Conservation (phyloP, 2,888 invertebrate genomes). For the Acanthosoma haemorrhoidale region DNA sequence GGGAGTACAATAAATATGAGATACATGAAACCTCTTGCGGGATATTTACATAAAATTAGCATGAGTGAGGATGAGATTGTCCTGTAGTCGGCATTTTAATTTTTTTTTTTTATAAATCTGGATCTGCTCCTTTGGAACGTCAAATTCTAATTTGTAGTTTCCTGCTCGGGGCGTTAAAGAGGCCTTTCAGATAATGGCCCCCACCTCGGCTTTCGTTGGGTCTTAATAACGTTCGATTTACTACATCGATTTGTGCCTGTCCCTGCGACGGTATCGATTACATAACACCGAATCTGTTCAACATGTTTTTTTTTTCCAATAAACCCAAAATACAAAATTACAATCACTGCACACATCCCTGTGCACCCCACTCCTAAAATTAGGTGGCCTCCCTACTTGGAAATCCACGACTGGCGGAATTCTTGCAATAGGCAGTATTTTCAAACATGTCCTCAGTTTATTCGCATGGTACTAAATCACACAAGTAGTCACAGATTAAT, state of each 20-base stretch:
- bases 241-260: not conserved
- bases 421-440: too few relatives aligned
- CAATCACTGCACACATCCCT: too few relatives aligned
- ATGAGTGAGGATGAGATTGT: conserved; percentile 19
- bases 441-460: too few relatives aligned
- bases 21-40: not conserved
- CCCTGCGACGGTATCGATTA: not conserved
- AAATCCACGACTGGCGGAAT: too few relatives aligned
- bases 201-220: not conserved
- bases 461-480: too few relatives aligned
- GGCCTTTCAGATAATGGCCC: not conserved
- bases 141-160: conserved; percentile 27
- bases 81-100: not conserved
- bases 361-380: too few relatives aligned
- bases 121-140: conserved; percentile 13
- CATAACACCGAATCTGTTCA: not conserved
- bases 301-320: too few relatives aligned
- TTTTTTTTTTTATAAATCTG: not conserved
- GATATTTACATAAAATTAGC: conserved; percentile 17
- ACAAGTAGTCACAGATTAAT: too few relatives aligned
- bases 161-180: not conserved
- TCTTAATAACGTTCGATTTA: conserved; percentile 4
- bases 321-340: too few relatives aligned
- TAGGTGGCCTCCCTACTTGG: too few relatives aligned
- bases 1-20: conserved; percentile 14